These are phyloP conservation scores for Eutrigla gurnardus DNA, from an alignment of 2,797 vertebrate genomes.

Conservation along the genomic window DNA sequence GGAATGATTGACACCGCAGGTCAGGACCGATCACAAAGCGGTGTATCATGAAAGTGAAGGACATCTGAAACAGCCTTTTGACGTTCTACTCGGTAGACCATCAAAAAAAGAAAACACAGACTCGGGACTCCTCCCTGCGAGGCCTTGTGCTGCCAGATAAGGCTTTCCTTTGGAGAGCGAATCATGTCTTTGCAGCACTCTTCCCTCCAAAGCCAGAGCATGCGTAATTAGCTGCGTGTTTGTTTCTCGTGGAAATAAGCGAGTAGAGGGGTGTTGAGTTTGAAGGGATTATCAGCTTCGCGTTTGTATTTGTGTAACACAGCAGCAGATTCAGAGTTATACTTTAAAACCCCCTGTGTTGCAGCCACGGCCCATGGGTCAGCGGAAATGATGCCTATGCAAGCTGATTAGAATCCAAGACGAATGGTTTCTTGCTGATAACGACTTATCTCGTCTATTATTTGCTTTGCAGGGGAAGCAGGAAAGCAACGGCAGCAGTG, in stretches of 20 bases:
- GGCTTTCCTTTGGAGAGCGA: slow-evolving; percentile 72
- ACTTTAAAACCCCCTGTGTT: slow-evolving; percentile 34
- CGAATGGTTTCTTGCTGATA: slow-evolving; percentile 49
- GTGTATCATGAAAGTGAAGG: slow-evolving; percentile 59
- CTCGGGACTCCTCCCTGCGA: slow-evolving; percentile 47
- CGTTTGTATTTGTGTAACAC: slow-evolving; percentile 68
- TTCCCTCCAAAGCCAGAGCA: slow-evolving; percentile 58
- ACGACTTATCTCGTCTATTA: slow-evolving; percentile 40
- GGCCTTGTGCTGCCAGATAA: slow-evolving; percentile 67
- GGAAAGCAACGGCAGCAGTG: slow-evolving; percentile 43
- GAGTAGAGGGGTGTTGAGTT: slow-evolving; percentile 52
- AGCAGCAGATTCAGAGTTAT: slow-evolving; percentile 47
- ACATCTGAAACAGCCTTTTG: slow-evolving; percentile 63
- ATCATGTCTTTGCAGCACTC: slow-evolving; percentile 58
- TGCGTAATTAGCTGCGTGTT: slow-evolving; percentile 75
- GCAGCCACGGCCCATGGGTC: slow-evolving; percentile 32
- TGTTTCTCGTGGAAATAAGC: slow-evolving; percentile 72
- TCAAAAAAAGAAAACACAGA: slow-evolving; percentile 42
- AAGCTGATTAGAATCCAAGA: slow-evolving; percentile 51
- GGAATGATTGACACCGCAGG: slow-evolving; percentile 67
- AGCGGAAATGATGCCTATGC: slow-evolving; percentile 48
- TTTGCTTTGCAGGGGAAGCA: slow-evolving; percentile 37
- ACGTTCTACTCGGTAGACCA: slow-evolving; percentile 65
- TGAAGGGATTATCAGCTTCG: slow-evolving; percentile 67
- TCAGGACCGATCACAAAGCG: slow-evolving; percentile 55